Percentiles rank a stretch among this genome's conserved stretches.
These are phyloP conservation scores for Erpobdella octoculata DNA, from an alignment of 2,888 invertebrate species.

Conservation along the genomic window DNA sequence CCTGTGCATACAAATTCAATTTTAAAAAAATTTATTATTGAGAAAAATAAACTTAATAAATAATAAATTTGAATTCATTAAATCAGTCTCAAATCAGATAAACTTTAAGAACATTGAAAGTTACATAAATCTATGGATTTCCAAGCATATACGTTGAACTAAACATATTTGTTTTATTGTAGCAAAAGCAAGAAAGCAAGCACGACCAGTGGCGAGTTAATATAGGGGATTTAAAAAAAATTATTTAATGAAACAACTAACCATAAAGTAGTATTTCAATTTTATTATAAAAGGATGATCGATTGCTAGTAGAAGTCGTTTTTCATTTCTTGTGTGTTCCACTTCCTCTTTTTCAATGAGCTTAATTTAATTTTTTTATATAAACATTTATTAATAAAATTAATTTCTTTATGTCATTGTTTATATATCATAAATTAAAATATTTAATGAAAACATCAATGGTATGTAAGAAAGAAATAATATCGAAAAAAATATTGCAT, in stretches of 20 bases:
- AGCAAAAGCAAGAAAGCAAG: background rate
- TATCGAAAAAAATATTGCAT: too few relatives aligned
- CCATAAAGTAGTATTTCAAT: background rate
- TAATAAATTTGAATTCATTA: too few relatives aligned
- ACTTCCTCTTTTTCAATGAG: background rate
- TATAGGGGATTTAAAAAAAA: background rate
- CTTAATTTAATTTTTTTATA: background rate
- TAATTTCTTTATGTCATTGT: background rate
- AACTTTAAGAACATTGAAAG: too few relatives aligned
- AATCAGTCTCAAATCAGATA: too few relatives aligned
- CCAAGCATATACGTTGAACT: too few relatives aligned
- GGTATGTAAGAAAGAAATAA: too few relatives aligned
- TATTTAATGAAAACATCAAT: background rate
- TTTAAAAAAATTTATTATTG: too few relatives aligned
- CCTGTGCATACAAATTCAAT: too few relatives aligned
- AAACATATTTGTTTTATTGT: too few relatives aligned
- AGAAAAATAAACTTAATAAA: too few relatives aligned
- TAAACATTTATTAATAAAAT: background rate
- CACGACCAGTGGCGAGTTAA: background rate
- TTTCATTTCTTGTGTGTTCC: background rate
- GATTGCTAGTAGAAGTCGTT: background rate
- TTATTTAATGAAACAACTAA: background rate
- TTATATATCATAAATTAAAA: background rate
- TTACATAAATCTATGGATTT: too few relatives aligned
- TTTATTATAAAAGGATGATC: constrained; percentile 22